phyloP scores from a whole-genome alignment of 2,797 vertebrate genomes.

The Siniperca undulata region DNA sequence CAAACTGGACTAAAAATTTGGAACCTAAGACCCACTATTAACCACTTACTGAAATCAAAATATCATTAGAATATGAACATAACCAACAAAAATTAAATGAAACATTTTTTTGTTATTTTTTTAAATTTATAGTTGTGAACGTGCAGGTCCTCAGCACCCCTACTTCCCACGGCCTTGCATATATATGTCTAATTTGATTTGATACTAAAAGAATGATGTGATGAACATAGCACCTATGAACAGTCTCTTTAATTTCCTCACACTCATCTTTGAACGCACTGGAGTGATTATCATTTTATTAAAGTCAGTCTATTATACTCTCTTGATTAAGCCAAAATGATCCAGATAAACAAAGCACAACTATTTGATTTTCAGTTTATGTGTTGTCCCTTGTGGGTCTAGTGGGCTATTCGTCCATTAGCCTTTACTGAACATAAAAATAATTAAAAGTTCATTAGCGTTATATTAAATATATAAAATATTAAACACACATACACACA shows the following conservation, averaged over 20 bases:
- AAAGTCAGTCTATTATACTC: conserved; percentile 35
- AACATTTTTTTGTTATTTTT: too few species aligned
- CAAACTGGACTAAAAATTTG: too few species aligned
- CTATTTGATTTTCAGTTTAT: conserved; percentile 21
- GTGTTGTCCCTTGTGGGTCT: conserved; percentile 16
- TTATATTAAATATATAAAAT: background rate
- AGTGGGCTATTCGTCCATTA: background rate
- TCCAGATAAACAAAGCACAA: conserved; percentile 26
- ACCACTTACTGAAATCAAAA: too few species aligned
- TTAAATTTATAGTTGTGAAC: too few species aligned
- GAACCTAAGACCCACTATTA: too few species aligned
- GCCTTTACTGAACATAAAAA: background rate
- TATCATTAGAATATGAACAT: too few species aligned
- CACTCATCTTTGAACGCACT: conserved; percentile 22
- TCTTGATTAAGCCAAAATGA: conserved; percentile 36
- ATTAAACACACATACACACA: background rate
- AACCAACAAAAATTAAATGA: too few species aligned
- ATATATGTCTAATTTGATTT: conserved; percentile 30
- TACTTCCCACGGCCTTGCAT: too few species aligned
- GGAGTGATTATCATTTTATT: conserved; percentile 25
- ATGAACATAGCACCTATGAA: conserved; percentile 13
- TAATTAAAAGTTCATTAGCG: background rate
- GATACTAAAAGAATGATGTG: conserved; percentile 1
- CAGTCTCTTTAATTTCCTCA: conserved; percentile 17
- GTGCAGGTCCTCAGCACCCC: too few species aligned